phyloP scores from a whole-genome alignment of 2,113 vertebrate species.

The Antigone vipio region DNA sequence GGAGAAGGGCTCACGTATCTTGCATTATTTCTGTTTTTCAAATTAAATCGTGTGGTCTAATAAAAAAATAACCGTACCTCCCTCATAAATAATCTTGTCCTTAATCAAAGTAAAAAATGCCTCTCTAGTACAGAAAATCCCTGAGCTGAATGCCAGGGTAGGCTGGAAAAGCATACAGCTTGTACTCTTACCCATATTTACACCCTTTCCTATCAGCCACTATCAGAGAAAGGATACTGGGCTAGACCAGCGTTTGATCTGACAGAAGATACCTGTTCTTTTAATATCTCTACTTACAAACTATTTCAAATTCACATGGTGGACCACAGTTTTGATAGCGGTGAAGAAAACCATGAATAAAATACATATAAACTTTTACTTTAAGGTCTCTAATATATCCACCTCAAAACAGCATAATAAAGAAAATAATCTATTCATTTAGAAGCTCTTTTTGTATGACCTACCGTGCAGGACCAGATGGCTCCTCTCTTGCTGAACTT shows the following conservation, averaged over 20 bases:
- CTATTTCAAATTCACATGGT: background rate
- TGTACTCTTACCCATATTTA: background rate
- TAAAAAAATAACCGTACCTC: background rate
- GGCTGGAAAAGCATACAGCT: background rate
- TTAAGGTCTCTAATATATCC: background rate
- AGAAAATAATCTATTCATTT: background rate
- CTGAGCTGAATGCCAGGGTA: background rate
- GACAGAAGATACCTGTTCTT: background rate
- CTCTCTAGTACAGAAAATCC: background rate
- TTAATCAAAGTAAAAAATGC: background rate
- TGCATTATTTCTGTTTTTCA: background rate
- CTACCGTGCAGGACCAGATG: constrained; percentile 94
- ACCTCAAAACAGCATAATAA: background rate
- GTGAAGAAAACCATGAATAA: background rate
- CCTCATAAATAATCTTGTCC: background rate
- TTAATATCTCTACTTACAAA: background rate
- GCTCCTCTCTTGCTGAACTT: constrained; percentile 92
- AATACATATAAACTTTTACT: background rate
- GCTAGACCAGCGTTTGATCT: background rate
- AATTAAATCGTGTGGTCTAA: background rate
- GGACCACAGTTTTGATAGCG: background rate
- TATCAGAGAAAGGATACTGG: background rate
- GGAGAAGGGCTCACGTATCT: background rate
- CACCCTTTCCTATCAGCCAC: background rate
- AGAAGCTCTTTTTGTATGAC: constrained; percentile 9